Percentiles rank a stretch among this genome's conserved stretches.
phyloP scores from a whole-genome alignment of 2,888 invertebrate species.

The Rhimphoctona megacephalus region DNA sequence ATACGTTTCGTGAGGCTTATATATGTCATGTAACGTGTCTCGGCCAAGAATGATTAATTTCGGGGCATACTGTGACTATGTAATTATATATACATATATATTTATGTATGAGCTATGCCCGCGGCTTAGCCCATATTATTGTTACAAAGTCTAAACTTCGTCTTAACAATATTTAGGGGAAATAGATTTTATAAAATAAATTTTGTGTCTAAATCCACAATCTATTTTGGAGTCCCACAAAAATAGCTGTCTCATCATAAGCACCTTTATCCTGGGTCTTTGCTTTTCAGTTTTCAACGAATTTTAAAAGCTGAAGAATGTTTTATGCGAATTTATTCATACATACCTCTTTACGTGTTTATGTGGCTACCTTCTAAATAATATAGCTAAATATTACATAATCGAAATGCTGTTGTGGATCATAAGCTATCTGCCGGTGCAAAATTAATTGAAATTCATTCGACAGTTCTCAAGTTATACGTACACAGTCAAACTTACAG shows the following conservation, averaged over 20 bases:
- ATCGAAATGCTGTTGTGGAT: too few species aligned
- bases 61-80: constrained; percentile 9
- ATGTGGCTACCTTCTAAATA: too few species aligned
- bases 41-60: constrained; percentile 61
- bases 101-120: neutral
- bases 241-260: neutral
- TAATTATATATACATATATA: constrained; percentile 19
- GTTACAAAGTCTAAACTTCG: neutral
- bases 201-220: neutral
- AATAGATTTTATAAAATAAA: neutral
- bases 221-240: neutral
- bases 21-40: constrained; percentile 55
- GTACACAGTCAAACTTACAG: too few species aligned
- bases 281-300: too few species aligned
- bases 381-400: too few species aligned
- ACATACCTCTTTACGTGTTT: too few species aligned
- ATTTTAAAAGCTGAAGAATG: too few species aligned
- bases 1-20: constrained; percentile 56
- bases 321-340: too few species aligned
- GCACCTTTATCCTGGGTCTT: neutral
- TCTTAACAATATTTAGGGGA: neutral
- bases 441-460: too few species aligned
- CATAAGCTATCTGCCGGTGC: too few species aligned
- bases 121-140: neutral
- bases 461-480: too few species aligned